Percentiles rank a stretch among this genome's conserved stretches.
Evolutionary conservation across 2,797 vertebrate species (phyloP).

Genomic region (Adrianichthys oophorus): DNA sequence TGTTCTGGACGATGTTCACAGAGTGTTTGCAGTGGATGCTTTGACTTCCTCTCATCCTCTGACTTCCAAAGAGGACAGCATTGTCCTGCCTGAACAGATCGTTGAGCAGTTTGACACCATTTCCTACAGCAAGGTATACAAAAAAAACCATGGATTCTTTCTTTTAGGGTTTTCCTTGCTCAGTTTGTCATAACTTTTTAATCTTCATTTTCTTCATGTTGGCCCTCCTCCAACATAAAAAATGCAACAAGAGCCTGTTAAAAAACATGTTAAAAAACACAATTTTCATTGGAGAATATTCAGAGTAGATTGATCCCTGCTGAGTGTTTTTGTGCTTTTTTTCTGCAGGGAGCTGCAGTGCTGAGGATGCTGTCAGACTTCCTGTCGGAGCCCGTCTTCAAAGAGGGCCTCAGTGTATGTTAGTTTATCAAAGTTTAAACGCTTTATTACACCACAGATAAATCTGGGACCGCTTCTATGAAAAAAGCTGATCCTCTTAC

Average conservation of each 20-base stretch:
- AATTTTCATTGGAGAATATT: too few relatives aligned
- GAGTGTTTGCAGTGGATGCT: slow-evolving; percentile 83
- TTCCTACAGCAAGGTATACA: slow-evolving; percentile 74
- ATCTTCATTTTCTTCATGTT: too few relatives aligned
- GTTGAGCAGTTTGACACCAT: slow-evolving; percentile 87
- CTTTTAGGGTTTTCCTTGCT: too few relatives aligned
- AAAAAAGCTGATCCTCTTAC: too few relatives aligned
- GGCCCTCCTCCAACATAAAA: too few relatives aligned
- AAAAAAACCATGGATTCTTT: background rate
- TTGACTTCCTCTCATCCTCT: slow-evolving; percentile 87
- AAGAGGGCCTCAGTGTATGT: slow-evolving; percentile 82
- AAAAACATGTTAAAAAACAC: too few relatives aligned
- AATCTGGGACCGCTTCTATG: background rate
- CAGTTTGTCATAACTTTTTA: too few relatives aligned
- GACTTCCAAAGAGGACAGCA: slow-evolving; percentile 75
- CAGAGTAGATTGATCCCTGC: background rate
- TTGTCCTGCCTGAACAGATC: slow-evolving; percentile 85
- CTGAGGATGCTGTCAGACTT: slow-evolving; percentile 90
- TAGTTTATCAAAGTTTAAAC: background rate
- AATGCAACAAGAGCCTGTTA: too few relatives aligned
- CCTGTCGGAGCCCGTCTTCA: slow-evolving; percentile 82
- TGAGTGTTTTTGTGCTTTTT: background rate
- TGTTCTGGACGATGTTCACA: slow-evolving; percentile 78
- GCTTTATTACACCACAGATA: background rate
- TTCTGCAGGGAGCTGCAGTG: slow-evolving; percentile 73